Evolutionary conservation across 2,888 invertebrate genomes (phyloP), one percentile per base, ranked within the genome.

Genomic region (Mesochorus sp.): DNA sequence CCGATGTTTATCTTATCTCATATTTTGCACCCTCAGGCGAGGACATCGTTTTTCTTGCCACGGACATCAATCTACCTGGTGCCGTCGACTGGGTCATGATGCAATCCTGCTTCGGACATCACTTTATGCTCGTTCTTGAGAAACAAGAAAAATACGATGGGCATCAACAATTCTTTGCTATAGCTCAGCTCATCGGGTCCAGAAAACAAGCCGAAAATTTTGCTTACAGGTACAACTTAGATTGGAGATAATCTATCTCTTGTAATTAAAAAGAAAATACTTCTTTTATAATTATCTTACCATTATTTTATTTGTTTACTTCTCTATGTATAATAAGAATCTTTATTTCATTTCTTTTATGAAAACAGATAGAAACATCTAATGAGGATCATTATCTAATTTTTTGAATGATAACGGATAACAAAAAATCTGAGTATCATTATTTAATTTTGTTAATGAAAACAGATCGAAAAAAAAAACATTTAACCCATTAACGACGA

Each of bases 1-100:
- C n/a, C n/a, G n/a, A n/a, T n/a, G n/a, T n/a, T n/a, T n/a, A n/a
- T n/a, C n/a, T n/a, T n/a, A n/a, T n/a, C n/a, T n/a, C n/a, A n/a
- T n/a, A n/a, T n/a, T n/a, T n/a, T n/a, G n/a, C n/a, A n/a, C n/a
- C n/a, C n/a, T n/a, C 72, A 94, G 96, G 96, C 62, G 99, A 99
- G 92, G 99, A 99, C 91, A 99, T 99, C 86, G 99, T 99, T 62
- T 99, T 99, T 92, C 93, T 99, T 85, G 99, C 99, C 0, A 99
- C 99, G 39, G 99, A 99, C 91, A 99, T 99, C 79, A 99, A 99
- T 92, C 94, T 99, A 82, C 99, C 99, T 4, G 99, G 99, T 75
- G 99, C 99, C 31, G 99, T 99, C 6, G 99, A 99, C 91, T 99
- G 99, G 99, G 98, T 98, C 2, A 99, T 99, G 99, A 99, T 99